Evolutionary conservation across 30 jellyfish, hydroid and myxozoan genomes (phyloP), one percentile per base, ranked within the genome.

Genomic region (Sanderia malayensis): DNA sequence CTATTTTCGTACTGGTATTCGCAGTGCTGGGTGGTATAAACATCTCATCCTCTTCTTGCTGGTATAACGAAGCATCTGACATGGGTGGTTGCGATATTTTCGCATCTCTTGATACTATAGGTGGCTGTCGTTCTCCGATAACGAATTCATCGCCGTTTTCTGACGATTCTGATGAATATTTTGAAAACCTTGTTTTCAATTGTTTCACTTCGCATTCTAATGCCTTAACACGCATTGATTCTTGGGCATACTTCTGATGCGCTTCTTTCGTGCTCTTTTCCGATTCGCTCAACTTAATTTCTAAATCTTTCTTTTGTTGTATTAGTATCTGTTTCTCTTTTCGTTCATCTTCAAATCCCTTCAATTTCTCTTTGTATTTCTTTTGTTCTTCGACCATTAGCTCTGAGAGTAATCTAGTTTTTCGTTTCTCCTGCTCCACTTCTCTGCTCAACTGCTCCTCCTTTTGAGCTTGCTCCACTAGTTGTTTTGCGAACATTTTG

Each of bases 351-450:
- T 89, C 97, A 19, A 73, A 49, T 28, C 24, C 33, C 61, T 77
- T 89, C 47, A 89, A 77, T 57, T 75, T 67, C 62, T 89, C 97
- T 72, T 89, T 89, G 53, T 71, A 89, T 57, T 72, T 74, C 63
- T 82, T 94, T 45, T 90, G 88, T 71, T 89, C 97, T 47, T 81
- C 90, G 27, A 89, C 90, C 94, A 89, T 75, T 3, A 89, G 90
- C 52, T 90, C 97, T 23, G 94, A 76, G 32, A 90, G 61, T 2
- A 79, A 81, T 61, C 87, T 79, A 65, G 86, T 90, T 66, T 83
- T 82, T 55, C 79, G 73, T 69, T 71, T 83, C 70, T 90, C 97
- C 63, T 90, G 93, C 31, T 90, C 97, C 26, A 89, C 71, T 25
- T 84, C 95, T 41, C 63, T 92, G 17, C 22, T 67, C 61, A 79